These are phyloP conservation scores for Lasioglossum morio DNA, from an alignment of 2,888 invertebrate genomes.

Conservation along the genomic window DNA sequence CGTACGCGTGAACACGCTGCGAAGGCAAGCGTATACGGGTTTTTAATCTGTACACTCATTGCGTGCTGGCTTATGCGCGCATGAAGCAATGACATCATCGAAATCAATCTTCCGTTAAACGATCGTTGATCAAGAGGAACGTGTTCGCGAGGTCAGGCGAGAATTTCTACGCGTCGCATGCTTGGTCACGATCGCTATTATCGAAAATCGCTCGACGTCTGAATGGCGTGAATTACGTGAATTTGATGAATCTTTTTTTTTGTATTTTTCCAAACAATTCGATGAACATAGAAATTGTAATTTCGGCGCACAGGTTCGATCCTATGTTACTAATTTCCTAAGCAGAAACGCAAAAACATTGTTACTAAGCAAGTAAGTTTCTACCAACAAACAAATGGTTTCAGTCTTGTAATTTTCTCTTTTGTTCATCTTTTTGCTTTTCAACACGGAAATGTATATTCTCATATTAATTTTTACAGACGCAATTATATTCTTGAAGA, in stretches of 20 bases:
- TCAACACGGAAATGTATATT: too few relatives aligned
- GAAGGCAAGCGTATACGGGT: slow-evolving; percentile 9
- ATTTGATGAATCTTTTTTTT: neutral
- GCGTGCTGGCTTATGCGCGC: slow-evolving; percentile 33
- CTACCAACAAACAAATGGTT: too few relatives aligned
- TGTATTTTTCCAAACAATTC: neutral
- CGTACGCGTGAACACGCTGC: slow-evolving; percentile 31
- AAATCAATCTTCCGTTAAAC: slow-evolving; percentile 37
- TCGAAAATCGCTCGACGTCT: neutral
- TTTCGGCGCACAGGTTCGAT: too few relatives aligned
- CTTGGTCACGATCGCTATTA: neutral
- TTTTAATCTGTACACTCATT: slow-evolving; percentile 52
- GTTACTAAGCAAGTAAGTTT: too few relatives aligned
- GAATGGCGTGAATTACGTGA: neutral
- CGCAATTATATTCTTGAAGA: too few relatives aligned
- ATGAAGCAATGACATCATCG: slow-evolving; percentile 35
- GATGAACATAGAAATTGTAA: too few relatives aligned
- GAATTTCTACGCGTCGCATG: slow-evolving; percentile 12
- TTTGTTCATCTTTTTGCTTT: too few relatives aligned
- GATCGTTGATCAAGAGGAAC: slow-evolving; percentile 20
- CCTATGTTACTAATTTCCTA: too few relatives aligned
- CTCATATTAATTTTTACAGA: too few relatives aligned
- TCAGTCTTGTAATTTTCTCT: too few relatives aligned
- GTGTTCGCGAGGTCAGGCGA: neutral
- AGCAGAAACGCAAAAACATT: too few relatives aligned